Evolutionary conservation across 2,797 vertebrate species (phyloP).

Genomic region (Poeciliopsis paucimaculata): DNA sequence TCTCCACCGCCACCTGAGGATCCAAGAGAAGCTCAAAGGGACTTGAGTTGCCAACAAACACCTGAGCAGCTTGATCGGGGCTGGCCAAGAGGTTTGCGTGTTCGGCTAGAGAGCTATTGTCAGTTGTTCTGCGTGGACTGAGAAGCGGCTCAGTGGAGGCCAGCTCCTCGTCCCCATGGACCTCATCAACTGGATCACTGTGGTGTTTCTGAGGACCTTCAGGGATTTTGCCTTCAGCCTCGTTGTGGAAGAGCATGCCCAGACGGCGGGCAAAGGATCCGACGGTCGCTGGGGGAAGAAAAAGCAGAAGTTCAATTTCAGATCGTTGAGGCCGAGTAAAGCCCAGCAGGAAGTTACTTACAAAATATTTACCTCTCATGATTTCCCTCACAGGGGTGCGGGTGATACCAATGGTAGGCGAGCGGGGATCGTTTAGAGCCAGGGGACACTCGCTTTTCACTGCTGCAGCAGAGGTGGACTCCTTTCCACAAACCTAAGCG

Average conservation of each 20-base stretch:
- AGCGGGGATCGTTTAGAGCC: slow-evolving; percentile 75
- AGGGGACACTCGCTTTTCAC: slow-evolving; percentile 43
- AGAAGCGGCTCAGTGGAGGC: slow-evolving; percentile 70
- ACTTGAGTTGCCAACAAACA: slow-evolving; percentile 28
- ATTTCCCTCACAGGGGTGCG: slow-evolving; percentile 81
- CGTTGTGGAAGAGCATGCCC: slow-evolving; percentile 73
- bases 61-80: slow-evolving; percentile 23
- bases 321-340: not conserved
- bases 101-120: slow-evolving; percentile 34
- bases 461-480: slow-evolving; percentile 31
- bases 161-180: slow-evolving; percentile 38
- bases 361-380: slow-evolving; percentile 71
- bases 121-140: slow-evolving; percentile 17
- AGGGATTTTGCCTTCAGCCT: slow-evolving; percentile 46
- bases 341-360: not conserved
- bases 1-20: slow-evolving; percentile 62
- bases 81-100: slow-evolving; percentile 38
- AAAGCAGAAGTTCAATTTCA: slow-evolving; percentile 12
- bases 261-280: slow-evolving; percentile 77
- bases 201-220: slow-evolving; percentile 32
- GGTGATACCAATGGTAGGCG: slow-evolving; percentile 73
- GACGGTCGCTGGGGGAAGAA: slow-evolving; percentile 70
- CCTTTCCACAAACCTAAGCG: slow-evolving; percentile 54
- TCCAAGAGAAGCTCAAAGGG: slow-evolving; percentile 69
- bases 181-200: slow-evolving; percentile 29